These are phyloP conservation scores for Hylomyscus alleni DNA, from an alignment of 2,797 vertebrate species.

Conservation along the genomic window DNA sequence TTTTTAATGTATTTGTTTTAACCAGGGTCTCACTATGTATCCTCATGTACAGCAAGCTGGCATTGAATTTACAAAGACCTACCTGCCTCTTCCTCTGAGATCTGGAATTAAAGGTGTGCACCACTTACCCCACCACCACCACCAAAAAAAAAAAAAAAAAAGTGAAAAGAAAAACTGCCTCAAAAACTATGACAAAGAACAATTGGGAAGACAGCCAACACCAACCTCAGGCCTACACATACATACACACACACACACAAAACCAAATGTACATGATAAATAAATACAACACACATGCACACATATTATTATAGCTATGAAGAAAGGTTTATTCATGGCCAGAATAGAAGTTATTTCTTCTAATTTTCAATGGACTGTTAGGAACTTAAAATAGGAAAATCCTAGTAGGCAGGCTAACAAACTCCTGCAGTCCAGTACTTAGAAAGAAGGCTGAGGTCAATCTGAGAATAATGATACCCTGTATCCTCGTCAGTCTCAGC, in stretches of 20 bases:
- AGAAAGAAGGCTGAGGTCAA: neutral
- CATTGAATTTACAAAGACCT: neutral
- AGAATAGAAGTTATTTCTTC: neutral
- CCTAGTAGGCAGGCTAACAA: neutral
- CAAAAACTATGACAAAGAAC: neutral
- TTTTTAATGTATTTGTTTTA: neutral
- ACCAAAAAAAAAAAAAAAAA: neutral
- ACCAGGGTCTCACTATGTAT: neutral
- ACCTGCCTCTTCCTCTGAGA: neutral
- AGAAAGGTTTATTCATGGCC: neutral
- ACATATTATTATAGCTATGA: neutral
- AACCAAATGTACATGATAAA: neutral
- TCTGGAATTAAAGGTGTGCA: neutral
- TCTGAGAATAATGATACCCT: neutral
- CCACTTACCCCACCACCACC: too few species aligned
- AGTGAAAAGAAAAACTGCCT: neutral
- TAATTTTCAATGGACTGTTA: slow-evolving; percentile 47
- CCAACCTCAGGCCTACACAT: neutral
- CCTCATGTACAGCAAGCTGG: neutral
- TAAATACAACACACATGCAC: too few species aligned
- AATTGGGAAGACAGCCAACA: neutral
- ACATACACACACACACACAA: neutral
- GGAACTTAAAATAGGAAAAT: slow-evolving; percentile 56
- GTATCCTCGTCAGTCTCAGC: neutral
- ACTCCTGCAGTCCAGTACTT: neutral